phyloP scores from a whole-genome alignment of 2,888 invertebrate species.

The Thalpophila matura region DNA sequence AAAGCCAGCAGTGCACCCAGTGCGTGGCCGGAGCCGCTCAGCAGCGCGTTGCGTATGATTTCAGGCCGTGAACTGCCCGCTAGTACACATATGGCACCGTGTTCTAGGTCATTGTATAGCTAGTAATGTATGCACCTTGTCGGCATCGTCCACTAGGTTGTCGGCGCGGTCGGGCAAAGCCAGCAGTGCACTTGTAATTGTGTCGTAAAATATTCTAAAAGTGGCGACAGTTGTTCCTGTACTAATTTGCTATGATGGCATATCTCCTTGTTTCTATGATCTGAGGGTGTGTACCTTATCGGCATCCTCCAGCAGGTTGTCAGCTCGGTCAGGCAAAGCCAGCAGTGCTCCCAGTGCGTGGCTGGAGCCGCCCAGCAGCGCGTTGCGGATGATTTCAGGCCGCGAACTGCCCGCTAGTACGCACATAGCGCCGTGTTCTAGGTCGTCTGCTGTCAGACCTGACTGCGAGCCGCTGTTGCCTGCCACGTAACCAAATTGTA shows the following conservation, averaged over 20 bases:
- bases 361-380: slow-evolving; percentile 94
- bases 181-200: too few species aligned
- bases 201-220: too few species aligned
- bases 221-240: too few species aligned
- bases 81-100: slow-evolving; percentile 95
- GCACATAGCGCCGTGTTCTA: slow-evolving; percentile 96
- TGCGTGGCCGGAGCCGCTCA: slow-evolving; percentile 92
- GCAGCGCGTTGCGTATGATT: slow-evolving; percentile 87
- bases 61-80: slow-evolving; percentile 93
- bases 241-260: too few species aligned
- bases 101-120: slow-evolving; percentile 98
- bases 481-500: too few species aligned
- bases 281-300: too few species aligned
- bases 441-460: slow-evolving; percentile 98
- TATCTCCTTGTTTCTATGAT: too few species aligned
- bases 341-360: slow-evolving; percentile 91
- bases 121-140: too few species aligned
- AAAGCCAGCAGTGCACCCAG: slow-evolving; percentile 92
- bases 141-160: too few species aligned
- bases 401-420: slow-evolving; percentile 93
- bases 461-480: slow-evolving; percentile 68
- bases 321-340: slow-evolving; percentile 93
- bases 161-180: too few species aligned
- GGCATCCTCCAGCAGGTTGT: slow-evolving; percentile 53
- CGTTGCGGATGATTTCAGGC: slow-evolving; percentile 74